These are phyloP conservation scores for Endotricha flammealis DNA, from an alignment of 2,888 invertebrate genomes.

Conservation along the genomic window DNA sequence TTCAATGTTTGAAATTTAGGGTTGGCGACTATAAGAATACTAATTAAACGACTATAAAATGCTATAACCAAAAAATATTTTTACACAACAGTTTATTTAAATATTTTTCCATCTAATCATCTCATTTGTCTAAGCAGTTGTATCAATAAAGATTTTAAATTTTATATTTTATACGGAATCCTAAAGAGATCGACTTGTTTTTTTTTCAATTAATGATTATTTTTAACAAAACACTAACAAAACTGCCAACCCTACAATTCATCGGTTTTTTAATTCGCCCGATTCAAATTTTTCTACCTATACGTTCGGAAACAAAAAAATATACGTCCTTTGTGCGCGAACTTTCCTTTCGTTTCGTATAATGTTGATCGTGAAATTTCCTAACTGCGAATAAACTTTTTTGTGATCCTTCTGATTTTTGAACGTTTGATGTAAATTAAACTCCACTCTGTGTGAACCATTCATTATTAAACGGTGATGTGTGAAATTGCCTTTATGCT, in stretches of 20 bases:
- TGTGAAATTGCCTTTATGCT: conserved; percentile 31
- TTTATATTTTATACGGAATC: too few species aligned
- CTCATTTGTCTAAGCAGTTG: too few species aligned
- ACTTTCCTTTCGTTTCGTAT: conserved; percentile 68
- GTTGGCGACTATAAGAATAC: conserved; percentile 26
- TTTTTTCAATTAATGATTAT: too few species aligned
- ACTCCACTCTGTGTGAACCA: conserved; percentile 31
- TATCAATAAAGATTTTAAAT: too few species aligned
- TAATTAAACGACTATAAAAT: neutral
- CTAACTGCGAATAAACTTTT: conserved; percentile 48
- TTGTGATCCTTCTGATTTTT: conserved; percentile 43
- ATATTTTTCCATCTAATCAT: too few species aligned
- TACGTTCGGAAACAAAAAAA: conserved; percentile 62
- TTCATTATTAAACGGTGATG: conserved; percentile 38
- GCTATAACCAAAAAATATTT: too few species aligned
- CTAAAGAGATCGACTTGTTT: too few species aligned
- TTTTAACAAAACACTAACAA: too few species aligned
- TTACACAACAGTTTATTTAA: too few species aligned
- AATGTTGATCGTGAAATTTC: conserved; percentile 64
- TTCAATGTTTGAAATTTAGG: conserved; percentile 65
- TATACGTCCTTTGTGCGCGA: conserved; percentile 56
- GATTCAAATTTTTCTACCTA: conserved; percentile 62
- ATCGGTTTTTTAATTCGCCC: conserved; percentile 63
- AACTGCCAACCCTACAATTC: conserved; percentile 10
- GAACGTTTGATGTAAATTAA: conserved; percentile 63